Percentiles rank a stretch among this genome's conserved stretches.
Conservation (phyloP, 2,888 invertebrate genomes). For the Acanthosepion pharaonis region DNA sequence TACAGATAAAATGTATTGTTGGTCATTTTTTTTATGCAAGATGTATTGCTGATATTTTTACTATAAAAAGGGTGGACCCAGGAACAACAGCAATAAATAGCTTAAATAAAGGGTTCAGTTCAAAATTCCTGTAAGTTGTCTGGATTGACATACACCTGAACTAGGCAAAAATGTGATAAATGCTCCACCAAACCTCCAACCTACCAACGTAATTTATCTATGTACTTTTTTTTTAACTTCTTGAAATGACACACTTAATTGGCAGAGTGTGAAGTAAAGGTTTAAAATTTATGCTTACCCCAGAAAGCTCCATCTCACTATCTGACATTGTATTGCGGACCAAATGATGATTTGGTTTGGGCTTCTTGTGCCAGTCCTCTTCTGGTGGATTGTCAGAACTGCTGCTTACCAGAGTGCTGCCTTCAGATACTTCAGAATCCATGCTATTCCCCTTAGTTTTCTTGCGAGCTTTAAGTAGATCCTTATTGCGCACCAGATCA, state of each 20-base stretch:
- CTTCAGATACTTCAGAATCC: conserved; percentile 88
- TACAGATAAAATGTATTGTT: too few species aligned
- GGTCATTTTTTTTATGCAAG: too few species aligned
- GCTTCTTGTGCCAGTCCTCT: conserved; percentile 59
- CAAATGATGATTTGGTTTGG: conserved; percentile 79
- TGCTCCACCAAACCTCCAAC: too few species aligned
- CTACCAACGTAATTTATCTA: too few species aligned
- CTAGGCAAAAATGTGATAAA: too few species aligned
- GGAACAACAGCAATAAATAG: too few species aligned
- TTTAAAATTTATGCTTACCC: conserved; percentile 80
- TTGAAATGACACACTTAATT: background rate
- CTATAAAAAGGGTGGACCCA: too few species aligned
- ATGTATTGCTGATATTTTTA: too few species aligned
- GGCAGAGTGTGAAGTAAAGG: background rate
- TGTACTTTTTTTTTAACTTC: background rate
- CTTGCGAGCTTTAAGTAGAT: conserved; percentile 79
- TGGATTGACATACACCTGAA: too few species aligned
- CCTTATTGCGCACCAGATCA: conserved; percentile 93
- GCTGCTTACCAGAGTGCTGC: conserved; percentile 75
- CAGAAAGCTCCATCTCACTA: conserved; percentile 91
- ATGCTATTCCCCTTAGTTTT: conserved; percentile 84
- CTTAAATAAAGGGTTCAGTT: too few species aligned
- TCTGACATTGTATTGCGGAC: conserved; percentile 92
- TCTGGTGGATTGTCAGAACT: conserved; percentile 63
- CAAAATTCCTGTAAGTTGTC: too few species aligned